phyloP scores from a whole-genome alignment of 2,888 invertebrate genomes.

The Bellardia pandia region DNA sequence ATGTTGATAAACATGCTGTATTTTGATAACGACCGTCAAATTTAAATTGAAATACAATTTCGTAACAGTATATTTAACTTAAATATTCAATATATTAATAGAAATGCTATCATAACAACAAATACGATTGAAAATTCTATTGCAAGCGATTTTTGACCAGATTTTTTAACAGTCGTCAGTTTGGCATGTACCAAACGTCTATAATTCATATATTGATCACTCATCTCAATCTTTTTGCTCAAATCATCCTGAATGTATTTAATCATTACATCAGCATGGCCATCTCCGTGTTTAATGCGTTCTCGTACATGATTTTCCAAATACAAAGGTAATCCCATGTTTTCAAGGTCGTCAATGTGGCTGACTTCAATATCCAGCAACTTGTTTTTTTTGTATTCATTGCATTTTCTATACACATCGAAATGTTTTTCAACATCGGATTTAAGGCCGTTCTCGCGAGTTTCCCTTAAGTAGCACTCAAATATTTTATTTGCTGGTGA shows the following conservation, averaged over 20 bases:
- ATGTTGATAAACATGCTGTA: too few species aligned
- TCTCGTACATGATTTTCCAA: conserved; percentile 10
- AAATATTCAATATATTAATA: background rate
- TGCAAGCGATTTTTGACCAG: conserved; percentile 68
- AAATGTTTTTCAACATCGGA: conserved; percentile 16
- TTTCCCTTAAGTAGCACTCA: conserved; percentile 1
- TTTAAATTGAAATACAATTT: too few species aligned
- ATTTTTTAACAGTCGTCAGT: background rate
- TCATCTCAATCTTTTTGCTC: conserved; percentile 12
- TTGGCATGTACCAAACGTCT: background rate
- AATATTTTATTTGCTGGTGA: conserved; percentile 7
- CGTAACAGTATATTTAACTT: background rate
- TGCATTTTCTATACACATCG: conserved; percentile 16
- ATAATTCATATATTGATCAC: background rate
- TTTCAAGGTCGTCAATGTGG: background rate
- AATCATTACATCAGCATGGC: background rate
- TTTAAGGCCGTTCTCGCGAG: background rate
- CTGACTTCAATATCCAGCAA: background rate
- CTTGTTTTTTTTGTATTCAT: background rate
- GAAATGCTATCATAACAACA: background rate
- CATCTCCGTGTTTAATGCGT: background rate
- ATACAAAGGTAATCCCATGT: background rate
- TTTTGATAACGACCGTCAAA: too few species aligned
- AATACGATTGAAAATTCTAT: conserved; percentile 34
- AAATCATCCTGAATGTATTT: conserved; percentile 1